phyloP scores from a whole-genome alignment of 2,797 vertebrate species.

The Protonibea diacanthus region DNA sequence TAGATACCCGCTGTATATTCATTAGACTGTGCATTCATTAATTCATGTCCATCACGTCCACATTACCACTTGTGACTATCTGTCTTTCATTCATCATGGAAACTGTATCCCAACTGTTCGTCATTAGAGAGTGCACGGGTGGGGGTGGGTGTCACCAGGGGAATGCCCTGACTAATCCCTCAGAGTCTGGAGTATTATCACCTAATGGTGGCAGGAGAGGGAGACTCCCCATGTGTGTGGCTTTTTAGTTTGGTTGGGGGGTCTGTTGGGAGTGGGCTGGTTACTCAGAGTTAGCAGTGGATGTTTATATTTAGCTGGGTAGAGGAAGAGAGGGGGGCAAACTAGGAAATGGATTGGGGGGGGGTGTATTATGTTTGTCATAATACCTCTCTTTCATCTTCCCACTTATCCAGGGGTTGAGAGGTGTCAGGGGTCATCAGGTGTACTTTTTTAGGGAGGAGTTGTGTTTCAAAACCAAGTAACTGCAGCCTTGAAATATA shows the following conservation, averaged over 20 bases:
- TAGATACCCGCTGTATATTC: neutral
- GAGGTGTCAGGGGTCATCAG: constrained; percentile 47
- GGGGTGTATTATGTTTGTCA: constrained; percentile 38
- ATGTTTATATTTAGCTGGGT: constrained; percentile 75
- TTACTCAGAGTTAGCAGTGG: constrained; percentile 52
- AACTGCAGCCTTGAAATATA: constrained; percentile 10
- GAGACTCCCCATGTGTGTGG: constrained; percentile 22
- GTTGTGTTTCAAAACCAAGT: constrained; percentile 56
- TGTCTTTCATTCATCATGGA: constrained; percentile 57
- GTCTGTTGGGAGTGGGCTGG: constrained; percentile 34
- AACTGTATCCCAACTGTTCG: constrained; percentile 39
- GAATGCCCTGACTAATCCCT: constrained; percentile 65
- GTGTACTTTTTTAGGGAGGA: constrained; percentile 44
- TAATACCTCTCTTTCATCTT: constrained; percentile 40
- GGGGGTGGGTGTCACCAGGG: constrained; percentile 32
- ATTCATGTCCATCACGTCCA: neutral
- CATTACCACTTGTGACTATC: constrained; percentile 32
- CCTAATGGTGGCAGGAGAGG: constrained; percentile 41
- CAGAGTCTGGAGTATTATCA: constrained; percentile 66
- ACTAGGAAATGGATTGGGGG: constrained; percentile 20
- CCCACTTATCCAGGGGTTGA: constrained; percentile 49
- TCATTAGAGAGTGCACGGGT: constrained; percentile 8
- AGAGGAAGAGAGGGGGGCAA: constrained; percentile 50
- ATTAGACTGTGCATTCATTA: neutral
- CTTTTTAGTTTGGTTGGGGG: constrained; percentile 22